Base-by-base conservation (phyloP, 2,888 invertebrate genomes). In the Noctua janthina region DNA sequence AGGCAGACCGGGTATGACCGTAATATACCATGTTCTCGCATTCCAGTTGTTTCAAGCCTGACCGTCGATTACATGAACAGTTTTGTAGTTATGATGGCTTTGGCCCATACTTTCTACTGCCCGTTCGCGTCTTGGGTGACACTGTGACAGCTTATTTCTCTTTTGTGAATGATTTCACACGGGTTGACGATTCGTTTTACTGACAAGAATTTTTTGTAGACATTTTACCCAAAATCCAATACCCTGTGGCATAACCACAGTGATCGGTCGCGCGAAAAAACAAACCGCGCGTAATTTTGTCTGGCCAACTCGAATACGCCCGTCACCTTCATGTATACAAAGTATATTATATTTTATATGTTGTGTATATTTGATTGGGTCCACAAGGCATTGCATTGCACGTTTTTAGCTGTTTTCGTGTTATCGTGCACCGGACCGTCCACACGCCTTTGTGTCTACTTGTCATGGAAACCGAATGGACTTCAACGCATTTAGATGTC, bases 61-160 rank as follows among this genome's bases (percentile, higher is more conserved):
- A n/a, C 56, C 49, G 51, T 59, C 29, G 66, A 81, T 73, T 59
- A 56, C 23, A 81, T 51, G 56, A 66, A 43, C 39, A 23, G 23
- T 73, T n/a, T n/a, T 13, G 23, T 11, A 59, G 59, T 80, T 67
- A 6, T 51, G 29, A 51, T 67, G 23, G 43, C 7, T 7, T 51
- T 1, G 20, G 11, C 59, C 49, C 39, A 49, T 46, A 46, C 11
- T 64, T n/a, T 56, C 23, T 10, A n/a, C n/a, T 11, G 11, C 59
- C n/a, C 15, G n/a, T 70, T 64, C 8, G 20, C 20, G 11, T 64
- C n/a, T 54, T 20, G 17, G 29, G 4, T 59, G 59, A 23, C 13
- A 23, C 10, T n/a, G 13, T 3, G 23, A 1, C 20, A 39, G 23
- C 13, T 62, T 59, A 62, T 76, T 49, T 10, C 2, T 20, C n/a